Evolutionary conservation across 92 coral and sea anemone genomes (phyloP), one percentile per base, ranked within the genome.

Genomic region (Porites rus): DNA sequence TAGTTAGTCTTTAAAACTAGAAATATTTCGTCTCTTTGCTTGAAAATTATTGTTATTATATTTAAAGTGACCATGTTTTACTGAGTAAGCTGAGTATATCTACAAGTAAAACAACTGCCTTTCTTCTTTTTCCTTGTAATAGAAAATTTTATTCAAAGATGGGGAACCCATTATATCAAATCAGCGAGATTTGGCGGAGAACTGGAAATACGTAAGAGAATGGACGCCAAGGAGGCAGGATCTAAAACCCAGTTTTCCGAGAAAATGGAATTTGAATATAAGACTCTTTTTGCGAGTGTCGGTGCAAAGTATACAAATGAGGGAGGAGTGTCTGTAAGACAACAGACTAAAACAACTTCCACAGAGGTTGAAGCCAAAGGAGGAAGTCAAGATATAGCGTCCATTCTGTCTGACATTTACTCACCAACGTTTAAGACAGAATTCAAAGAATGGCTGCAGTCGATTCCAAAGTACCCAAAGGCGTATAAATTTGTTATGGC

Each of bases 91-190:
- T 8, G 16, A 54, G 14, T 54, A 54, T 54, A 54, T 10, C 12
- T 54, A 2, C 12, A 10, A 10, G 10, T 10, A 16, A 7, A 18
- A 50, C n/a, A 46, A 13, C 25, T 72, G 2, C 43, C 18, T n/a
- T 12, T 19, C 21, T 17, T 50, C 17, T 43, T 62, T 64, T 62
- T 8, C 82, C 21, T 38, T 38, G 46, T 38, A 54, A 56, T 24
- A 90, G 94, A 86, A 76, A 88, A 88, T 78, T 91, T 91, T 83
- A 88, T 91, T 77, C 85, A 80, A 54, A 84, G 94, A 24, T 91
- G 94, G 94, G 94, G 92, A 65, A 91, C 94, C 12, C 94, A 91
- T 84, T 91, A 76, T 54, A 91, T 91, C 28, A 91, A 91, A 74
- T 87, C 91, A 1, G 87, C 86, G 1, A 80, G 62, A 53, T 63